A percentile compares a stretch with the other conserved stretches of the same genome.
Evolutionary conservation across 2,797 vertebrate genomes (phyloP).

Genomic region (Enteromius argenteus): DNA sequence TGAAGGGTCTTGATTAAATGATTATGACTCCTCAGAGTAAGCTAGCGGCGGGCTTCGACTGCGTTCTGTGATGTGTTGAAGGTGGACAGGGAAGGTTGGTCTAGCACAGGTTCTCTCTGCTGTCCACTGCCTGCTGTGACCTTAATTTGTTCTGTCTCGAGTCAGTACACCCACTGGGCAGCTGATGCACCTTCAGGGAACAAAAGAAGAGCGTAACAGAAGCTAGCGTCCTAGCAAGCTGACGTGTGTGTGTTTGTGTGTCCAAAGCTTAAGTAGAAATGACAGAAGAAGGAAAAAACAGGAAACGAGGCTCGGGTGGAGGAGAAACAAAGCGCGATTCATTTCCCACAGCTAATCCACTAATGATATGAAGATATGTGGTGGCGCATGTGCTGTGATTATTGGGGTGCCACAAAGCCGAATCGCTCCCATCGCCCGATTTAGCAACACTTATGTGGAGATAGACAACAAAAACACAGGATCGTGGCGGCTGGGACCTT

Average conservation of each 20-base stretch:
- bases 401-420: constrained; percentile 68
- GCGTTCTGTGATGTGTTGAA: constrained; percentile 39
- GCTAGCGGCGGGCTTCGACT: constrained; percentile 59
- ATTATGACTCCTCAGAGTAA: constrained; percentile 64
- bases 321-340: constrained; percentile 70
- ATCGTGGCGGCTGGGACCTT: not conserved
- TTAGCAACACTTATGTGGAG: constrained; percentile 69
- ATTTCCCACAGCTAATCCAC: constrained; percentile 76
- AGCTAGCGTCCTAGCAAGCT: constrained; percentile 51
- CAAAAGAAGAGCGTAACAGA: constrained; percentile 67
- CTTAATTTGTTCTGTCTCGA: constrained; percentile 82
- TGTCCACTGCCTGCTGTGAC: constrained; percentile 73
- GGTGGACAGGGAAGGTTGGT: constrained; percentile 46
- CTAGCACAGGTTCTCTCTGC: constrained; percentile 46
- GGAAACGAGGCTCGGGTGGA: constrained; percentile 52
- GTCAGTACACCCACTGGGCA: constrained; percentile 70
- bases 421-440: constrained; percentile 71
- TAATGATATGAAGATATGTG: constrained; percentile 80
- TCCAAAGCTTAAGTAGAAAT: constrained; percentile 62
- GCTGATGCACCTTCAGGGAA: constrained; percentile 72
- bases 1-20: constrained; percentile 59
- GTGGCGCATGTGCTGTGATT: constrained; percentile 74
- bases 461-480: constrained; percentile 63
- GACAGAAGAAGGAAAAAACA: constrained; percentile 57
- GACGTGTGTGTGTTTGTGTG: constrained; percentile 50